Evolutionary conservation across 2,113 vertebrate genomes (phyloP).

Genomic region (Ophthalmolycus amberensis): DNA sequence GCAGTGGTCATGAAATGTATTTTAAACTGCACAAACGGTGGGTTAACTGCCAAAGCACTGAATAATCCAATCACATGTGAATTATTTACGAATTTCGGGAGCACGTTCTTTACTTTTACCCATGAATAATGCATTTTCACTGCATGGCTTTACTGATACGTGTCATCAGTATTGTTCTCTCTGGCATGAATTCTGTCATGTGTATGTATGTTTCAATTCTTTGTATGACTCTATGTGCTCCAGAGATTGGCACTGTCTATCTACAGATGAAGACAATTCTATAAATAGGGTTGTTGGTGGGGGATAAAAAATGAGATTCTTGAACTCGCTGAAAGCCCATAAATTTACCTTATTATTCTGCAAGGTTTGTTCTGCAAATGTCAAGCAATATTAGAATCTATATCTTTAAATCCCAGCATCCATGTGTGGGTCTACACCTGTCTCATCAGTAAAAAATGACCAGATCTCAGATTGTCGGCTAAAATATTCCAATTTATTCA

Average conservation of each 20-base stretch:
- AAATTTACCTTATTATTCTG: slow-evolving; percentile 55
- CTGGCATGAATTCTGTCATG: slow-evolving; percentile 54
- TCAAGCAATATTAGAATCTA: slow-evolving; percentile 40
- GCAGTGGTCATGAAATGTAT: slow-evolving; percentile 39
- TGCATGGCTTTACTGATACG: slow-evolving; percentile 66
- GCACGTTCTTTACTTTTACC: slow-evolving; percentile 71
- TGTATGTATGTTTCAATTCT: slow-evolving; percentile 59
- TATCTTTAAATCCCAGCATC: slow-evolving; percentile 27
- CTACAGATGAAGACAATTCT: slow-evolving; percentile 57
- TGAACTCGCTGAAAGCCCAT: slow-evolving; percentile 30
- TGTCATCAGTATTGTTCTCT: slow-evolving; percentile 71
- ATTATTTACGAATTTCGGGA: slow-evolving; percentile 73
- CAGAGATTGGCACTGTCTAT: slow-evolving; percentile 58
- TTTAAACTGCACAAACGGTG: slow-evolving; percentile 48
- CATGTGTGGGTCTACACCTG: background rate
- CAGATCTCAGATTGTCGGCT: slow-evolving; percentile 15
- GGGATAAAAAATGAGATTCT: slow-evolving; percentile 42
- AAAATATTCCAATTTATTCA: slow-evolving; percentile 49
- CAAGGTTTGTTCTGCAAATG: slow-evolving; percentile 52
- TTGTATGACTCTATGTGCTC: slow-evolving; percentile 57
- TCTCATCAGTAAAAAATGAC: slow-evolving; percentile 39
- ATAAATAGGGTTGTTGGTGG: slow-evolving; percentile 54
- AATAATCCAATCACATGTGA: slow-evolving; percentile 76
- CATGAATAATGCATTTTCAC: slow-evolving; percentile 75
- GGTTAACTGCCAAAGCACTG: slow-evolving; percentile 61